These are phyloP conservation scores for Chaetops frenatus DNA, from an alignment of 2,113 vertebrate species.

Conservation along the genomic window DNA sequence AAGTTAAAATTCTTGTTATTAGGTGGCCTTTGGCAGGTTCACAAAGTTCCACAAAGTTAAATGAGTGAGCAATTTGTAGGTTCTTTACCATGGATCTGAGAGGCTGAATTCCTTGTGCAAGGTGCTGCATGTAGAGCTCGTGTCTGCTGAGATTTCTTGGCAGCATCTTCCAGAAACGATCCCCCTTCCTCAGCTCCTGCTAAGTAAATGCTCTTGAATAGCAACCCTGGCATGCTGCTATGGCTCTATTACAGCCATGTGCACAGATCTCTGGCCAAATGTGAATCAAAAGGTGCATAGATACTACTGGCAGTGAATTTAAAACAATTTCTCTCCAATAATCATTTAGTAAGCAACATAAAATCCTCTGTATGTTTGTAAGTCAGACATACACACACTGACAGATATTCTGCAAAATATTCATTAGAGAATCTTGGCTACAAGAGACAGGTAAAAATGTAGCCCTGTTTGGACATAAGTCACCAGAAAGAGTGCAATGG, in stretches of 20 bases:
- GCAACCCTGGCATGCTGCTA: neutral
- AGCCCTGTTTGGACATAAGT: neutral
- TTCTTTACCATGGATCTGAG: neutral
- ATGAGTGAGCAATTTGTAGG: neutral
- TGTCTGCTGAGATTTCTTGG: neutral
- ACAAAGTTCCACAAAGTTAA: neutral
- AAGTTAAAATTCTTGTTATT: neutral
- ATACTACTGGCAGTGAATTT: neutral
- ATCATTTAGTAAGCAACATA: neutral
- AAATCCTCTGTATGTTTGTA: neutral
- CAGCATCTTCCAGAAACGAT: neutral
- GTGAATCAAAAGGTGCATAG: neutral
- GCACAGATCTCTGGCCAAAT: neutral
- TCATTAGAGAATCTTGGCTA: neutral
- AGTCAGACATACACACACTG: neutral
- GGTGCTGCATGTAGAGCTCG: fast-evolving
- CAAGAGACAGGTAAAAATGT: neutral
- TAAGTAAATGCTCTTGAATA: neutral
- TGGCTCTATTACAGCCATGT: neutral
- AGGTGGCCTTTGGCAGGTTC: neutral
- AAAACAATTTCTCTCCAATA: neutral
- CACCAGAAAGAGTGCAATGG: neutral
- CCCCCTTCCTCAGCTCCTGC: neutral
- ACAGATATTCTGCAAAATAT: neutral
- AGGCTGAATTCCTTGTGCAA: neutral